These are phyloP conservation scores for Deroptyus accipitrinus DNA, from an alignment of 2,113 vertebrate genomes.

Conservation along the genomic window DNA sequence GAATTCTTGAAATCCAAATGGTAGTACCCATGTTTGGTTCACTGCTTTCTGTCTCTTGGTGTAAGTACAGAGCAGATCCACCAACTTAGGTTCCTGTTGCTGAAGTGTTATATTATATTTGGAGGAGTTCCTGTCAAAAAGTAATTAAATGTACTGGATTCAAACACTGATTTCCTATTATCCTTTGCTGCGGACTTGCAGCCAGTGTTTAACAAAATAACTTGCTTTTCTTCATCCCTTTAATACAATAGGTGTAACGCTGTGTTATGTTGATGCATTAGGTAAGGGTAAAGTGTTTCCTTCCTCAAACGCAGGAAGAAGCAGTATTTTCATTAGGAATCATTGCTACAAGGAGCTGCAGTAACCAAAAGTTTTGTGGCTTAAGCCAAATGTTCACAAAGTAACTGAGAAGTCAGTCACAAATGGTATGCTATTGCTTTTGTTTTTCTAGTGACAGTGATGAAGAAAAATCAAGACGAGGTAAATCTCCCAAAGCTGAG, in stretches of 20 bases:
- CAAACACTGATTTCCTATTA: conserved; percentile 32
- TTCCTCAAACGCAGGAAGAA: background rate
- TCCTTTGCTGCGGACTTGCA: background rate
- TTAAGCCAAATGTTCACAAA: background rate
- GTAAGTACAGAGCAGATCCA: background rate
- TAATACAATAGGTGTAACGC: background rate
- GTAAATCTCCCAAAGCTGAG: conserved; percentile 83
- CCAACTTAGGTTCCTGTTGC: background rate
- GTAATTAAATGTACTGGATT: background rate
- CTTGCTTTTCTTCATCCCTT: background rate
- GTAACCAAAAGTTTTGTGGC: background rate
- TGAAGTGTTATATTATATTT: background rate
- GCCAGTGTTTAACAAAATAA: background rate
- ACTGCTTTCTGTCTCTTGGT: background rate
- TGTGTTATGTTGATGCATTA: background rate
- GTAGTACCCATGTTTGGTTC: background rate
- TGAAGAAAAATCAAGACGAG: conserved; percentile 84
- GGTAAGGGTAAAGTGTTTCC: background rate
- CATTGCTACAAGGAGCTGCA: background rate
- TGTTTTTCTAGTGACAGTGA: conserved; percentile 86
- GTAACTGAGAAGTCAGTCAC: background rate
- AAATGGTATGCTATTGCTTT: conserved; percentile 45
- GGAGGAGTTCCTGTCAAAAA: conserved; percentile 34
- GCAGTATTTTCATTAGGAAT: background rate
- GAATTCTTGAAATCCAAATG: background rate